phyloP scores from a whole-genome alignment of 2,888 invertebrate species.

The Halictus quadricinctus region DNA sequence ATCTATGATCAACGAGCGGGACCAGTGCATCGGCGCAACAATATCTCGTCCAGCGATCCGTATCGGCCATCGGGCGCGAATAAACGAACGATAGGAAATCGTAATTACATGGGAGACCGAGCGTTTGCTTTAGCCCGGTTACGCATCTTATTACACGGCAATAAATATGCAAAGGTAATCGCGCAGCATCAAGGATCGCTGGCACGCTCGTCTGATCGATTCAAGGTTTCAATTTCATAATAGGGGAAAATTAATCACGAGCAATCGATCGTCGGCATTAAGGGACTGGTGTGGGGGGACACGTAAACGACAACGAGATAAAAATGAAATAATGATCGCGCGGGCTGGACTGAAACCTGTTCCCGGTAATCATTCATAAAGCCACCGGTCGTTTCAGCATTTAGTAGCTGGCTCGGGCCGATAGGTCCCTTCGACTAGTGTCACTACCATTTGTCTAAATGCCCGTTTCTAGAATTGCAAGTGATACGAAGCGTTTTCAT shows the following conservation, averaged over 20 bases:
- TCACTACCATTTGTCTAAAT: neutral
- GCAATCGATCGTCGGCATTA: constrained; percentile 16
- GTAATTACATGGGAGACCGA: constrained; percentile 9
- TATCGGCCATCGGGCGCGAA: constrained; percentile 18
- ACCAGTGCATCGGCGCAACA: constrained; percentile 28
- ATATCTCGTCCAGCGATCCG: constrained; percentile 35
- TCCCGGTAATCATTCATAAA: constrained; percentile 48
- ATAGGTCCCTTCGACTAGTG: neutral
- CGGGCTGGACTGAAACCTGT: constrained; percentile 35
- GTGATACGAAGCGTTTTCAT: too few species aligned
- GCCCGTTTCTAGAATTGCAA: neutral
- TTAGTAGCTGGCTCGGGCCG: neutral
- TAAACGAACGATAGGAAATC: constrained; percentile 15
- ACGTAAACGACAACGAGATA: constrained; percentile 16
- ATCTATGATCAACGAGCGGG: constrained; percentile 18
- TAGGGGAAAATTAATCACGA: neutral
- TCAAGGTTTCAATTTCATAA: constrained; percentile 9
- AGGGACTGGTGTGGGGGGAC: neutral
- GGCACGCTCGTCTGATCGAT: neutral
- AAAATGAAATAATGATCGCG: constrained; percentile 39
- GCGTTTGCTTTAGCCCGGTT: neutral
- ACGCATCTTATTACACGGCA: neutral
- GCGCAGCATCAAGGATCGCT: neutral
- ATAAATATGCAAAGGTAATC: neutral
- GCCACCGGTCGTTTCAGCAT: constrained; percentile 19